These are phyloP conservation scores for Zaprionus vittiger DNA, from an alignment of 1,140 invertebrate species.

Conservation along the genomic window DNA sequence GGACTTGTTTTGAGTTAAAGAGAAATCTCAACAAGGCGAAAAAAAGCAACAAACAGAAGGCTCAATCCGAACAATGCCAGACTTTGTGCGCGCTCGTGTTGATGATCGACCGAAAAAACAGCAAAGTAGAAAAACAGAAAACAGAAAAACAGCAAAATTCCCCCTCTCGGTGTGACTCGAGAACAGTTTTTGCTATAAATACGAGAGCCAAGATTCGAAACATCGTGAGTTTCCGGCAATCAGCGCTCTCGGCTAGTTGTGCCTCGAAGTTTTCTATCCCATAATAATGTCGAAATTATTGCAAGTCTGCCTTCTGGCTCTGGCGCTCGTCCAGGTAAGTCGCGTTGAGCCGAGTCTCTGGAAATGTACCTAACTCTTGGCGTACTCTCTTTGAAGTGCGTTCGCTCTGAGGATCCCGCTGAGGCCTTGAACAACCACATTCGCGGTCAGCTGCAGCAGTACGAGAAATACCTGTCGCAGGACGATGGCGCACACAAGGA, in stretches of 20 bases:
- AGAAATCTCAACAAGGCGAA: slow-evolving; percentile 55
- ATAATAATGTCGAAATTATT: slow-evolving; percentile 54
- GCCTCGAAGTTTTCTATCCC: slow-evolving; percentile 21
- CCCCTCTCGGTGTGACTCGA: slow-evolving; percentile 24
- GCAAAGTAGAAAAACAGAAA: slow-evolving; percentile 32
- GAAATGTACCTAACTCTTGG: neutral
- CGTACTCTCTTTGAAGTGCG: slow-evolving; percentile 43
- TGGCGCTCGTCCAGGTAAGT: slow-evolving; percentile 54
- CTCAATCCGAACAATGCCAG: slow-evolving; percentile 53
- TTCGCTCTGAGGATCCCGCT: slow-evolving; percentile 34
- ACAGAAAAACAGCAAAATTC: slow-evolving; percentile 22
- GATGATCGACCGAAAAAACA: slow-evolving; percentile 41
- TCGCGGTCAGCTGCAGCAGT: slow-evolving; percentile 54
- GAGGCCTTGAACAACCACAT: slow-evolving; percentile 55
- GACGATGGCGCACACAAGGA: slow-evolving; percentile 60
- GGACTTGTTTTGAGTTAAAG: slow-evolving; percentile 60
- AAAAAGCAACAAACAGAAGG: slow-evolving; percentile 46
- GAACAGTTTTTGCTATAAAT: slow-evolving; percentile 59
- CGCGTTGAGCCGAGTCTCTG: neutral
- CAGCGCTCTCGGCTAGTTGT: slow-evolving; percentile 36
- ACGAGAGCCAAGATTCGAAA: slow-evolving; percentile 44
- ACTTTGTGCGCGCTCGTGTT: slow-evolving; percentile 51
- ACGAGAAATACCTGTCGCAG: slow-evolving; percentile 42
- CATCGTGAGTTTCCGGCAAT: slow-evolving; percentile 51
- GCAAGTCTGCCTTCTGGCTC: slow-evolving; percentile 45